Conservation (phyloP, 2,113 vertebrate species). For the Indicator maculatus region DNA sequence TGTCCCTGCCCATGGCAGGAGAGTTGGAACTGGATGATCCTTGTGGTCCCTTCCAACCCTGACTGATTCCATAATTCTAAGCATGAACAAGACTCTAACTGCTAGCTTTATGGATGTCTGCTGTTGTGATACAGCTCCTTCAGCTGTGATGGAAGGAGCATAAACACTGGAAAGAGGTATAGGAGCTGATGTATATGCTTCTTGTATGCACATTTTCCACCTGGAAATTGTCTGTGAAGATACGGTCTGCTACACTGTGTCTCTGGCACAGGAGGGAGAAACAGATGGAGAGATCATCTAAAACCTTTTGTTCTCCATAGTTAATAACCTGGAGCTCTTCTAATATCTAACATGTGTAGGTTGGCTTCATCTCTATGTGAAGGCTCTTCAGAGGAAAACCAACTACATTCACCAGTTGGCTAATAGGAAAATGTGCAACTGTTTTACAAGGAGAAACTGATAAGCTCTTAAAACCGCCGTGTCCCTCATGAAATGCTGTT, state of each 20-base stretch:
- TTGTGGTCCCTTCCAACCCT: too few species aligned
- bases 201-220: conserved; percentile 42
- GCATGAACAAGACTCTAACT: neutral
- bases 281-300: conserved; percentile 53
- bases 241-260: conserved; percentile 40
- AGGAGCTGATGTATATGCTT: neutral
- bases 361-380: conserved; percentile 20
- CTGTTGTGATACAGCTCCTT: conserved; percentile 6
- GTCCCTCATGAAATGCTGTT: conserved; percentile 56
- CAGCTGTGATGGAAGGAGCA: conserved; percentile 3
- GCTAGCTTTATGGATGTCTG: neutral
- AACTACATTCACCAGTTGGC: neutral
- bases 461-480: neutral
- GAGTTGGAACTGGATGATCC: too few species aligned
- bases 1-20: too few species aligned
- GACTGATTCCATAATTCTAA: too few species aligned
- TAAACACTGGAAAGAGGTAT: neutral
- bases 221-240: conserved; percentile 60
- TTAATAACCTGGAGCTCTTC: conserved; percentile 63
- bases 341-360: conserved; percentile 1
- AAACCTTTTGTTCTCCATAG: conserved; percentile 64
- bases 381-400: conserved; percentile 20
- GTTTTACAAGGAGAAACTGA: neutral
- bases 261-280: conserved; percentile 64
- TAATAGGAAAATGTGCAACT: neutral